Evolutionary conservation across 1,140 invertebrate species (phyloP), one percentile per base, ranked within the genome.

Genomic region (Hirudo medicinalis): DNA sequence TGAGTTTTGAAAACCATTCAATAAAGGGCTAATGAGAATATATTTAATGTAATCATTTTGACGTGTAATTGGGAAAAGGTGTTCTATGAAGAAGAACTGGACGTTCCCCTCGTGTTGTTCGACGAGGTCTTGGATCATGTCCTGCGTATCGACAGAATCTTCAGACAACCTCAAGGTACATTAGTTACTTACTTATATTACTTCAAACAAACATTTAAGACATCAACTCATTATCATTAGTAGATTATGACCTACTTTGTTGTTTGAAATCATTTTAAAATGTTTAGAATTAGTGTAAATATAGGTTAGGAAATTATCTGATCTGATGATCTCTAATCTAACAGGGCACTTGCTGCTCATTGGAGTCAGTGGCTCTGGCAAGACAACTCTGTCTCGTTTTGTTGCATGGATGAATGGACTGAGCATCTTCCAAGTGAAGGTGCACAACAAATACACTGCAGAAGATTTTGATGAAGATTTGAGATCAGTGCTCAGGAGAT

Each of bases 381-480:
- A 99, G 84, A 99, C 97, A 0, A 99, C 96, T 19, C 86, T 99
- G 69, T 98, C 94, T 13, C 85, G 96, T 74, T 99, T 99, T 83
- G 97, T 99, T 36, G 96, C 97, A 67, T 99, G 97, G 94, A 97
- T 99, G 90, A 99, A 99, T 84, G 97, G 96, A 36, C 85, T 99
- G 4, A 92, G 90, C 73, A 94, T 99, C 20, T 98, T 98, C 86
- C 96, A 82, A 75, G 80, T 83, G 68, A 82, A 91, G 87, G 94
- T 98, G 0, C 96, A 99, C 83, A 99, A 98, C 81, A 98, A 98
- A 85, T 99, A 99, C 79, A 95, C 92, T 5, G 92, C 90, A 43
- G 90, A 91, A 78, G 95, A 99, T 83, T 99, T 99, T 82, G 97
- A 99, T 83, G 96, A 99, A 83, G 97, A 99, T 84, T 83, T 99